A percentile compares a stretch with the other conserved stretches of the same genome.
Evolutionary conservation across 2,888 invertebrate genomes (phyloP).

Genomic region (Bunonema sp.): DNA sequence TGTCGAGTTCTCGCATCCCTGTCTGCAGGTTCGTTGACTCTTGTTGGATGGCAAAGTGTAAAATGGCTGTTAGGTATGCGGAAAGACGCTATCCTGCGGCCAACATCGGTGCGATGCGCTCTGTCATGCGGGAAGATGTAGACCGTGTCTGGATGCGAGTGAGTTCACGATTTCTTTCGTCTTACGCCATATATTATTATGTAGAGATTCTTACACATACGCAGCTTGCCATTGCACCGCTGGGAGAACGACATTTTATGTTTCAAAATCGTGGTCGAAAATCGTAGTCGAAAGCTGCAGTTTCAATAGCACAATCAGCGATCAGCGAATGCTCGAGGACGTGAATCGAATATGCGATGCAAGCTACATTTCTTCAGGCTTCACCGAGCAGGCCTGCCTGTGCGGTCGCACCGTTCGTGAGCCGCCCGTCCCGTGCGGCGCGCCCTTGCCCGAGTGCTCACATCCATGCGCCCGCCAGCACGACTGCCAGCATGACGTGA

Average conservation of each 20-base stretch:
- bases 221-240: no score
- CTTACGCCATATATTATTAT: no score
- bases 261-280: no score
- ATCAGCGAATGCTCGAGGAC: neutral
- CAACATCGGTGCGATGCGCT: conserved; percentile 70
- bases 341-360: neutral
- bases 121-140: conserved; percentile 74
- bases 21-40: conserved; percentile 53
- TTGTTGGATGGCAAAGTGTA: neutral
- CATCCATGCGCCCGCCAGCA: conserved; percentile 67
- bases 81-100: conserved; percentile 64
- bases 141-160: conserved; percentile 64
- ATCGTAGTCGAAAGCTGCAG: neutral
- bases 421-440: conserved; percentile 83
- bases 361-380: conserved; percentile 48
- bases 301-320: neutral
- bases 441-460: conserved; percentile 65
- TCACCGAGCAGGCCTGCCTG: conserved; percentile 75
- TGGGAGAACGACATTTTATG: no score
- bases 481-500: conserved; percentile 56
- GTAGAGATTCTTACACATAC: no score
- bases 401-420: conserved; percentile 71
- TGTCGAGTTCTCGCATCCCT: conserved; percentile 69
- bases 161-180: no score
- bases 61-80: conserved; percentile 51